These are phyloP conservation scores for Styela plicata DNA, from an alignment of 23 tunicate genomes.

Conservation along the genomic window DNA sequence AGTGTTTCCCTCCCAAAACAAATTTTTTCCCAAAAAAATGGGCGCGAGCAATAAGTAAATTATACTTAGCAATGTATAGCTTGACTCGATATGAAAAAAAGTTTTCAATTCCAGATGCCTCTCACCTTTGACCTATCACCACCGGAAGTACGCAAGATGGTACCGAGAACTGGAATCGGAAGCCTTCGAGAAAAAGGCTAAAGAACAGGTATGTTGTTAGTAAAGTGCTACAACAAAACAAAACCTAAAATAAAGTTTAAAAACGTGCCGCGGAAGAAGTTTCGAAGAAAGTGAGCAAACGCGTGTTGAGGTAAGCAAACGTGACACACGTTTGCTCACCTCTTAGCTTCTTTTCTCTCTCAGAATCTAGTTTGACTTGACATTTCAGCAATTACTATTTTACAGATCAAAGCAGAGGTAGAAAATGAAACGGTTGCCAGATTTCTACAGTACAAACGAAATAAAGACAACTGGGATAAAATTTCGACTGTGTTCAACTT, in stretches of 20 bases:
- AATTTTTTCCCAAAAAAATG: too few species aligned
- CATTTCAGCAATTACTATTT: background rate
- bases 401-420: slow-evolving; percentile 44
- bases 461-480: slow-evolving; percentile 49
- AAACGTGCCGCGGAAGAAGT: too few species aligned
- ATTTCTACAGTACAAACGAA: slow-evolving; percentile 38
- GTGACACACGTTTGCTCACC: too few species aligned
- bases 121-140: slow-evolving; percentile 59
- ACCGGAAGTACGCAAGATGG: slow-evolving; percentile 64
- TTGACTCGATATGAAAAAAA: background rate
- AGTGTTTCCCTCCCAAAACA: too few species aligned
- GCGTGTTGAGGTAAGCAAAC: too few species aligned
- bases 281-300: too few species aligned
- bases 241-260: too few species aligned
- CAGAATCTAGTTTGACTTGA: too few species aligned
- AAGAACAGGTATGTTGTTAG: slow-evolving; percentile 56
- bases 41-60: too few species aligned
- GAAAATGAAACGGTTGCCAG: slow-evolving; percentile 31
- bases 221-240: too few species aligned
- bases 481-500: slow-evolving; percentile 60
- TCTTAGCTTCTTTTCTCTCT: too few species aligned
- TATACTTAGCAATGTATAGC: background rate
- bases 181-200: slow-evolving; percentile 47
- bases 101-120: slow-evolving; percentile 36
- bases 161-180: slow-evolving; percentile 48